Percentiles rank a stretch among this genome's conserved stretches.
Evolutionary conservation across 2,797 vertebrate genomes (phyloP).

Genomic region (Clarias laeviceps): DNA sequence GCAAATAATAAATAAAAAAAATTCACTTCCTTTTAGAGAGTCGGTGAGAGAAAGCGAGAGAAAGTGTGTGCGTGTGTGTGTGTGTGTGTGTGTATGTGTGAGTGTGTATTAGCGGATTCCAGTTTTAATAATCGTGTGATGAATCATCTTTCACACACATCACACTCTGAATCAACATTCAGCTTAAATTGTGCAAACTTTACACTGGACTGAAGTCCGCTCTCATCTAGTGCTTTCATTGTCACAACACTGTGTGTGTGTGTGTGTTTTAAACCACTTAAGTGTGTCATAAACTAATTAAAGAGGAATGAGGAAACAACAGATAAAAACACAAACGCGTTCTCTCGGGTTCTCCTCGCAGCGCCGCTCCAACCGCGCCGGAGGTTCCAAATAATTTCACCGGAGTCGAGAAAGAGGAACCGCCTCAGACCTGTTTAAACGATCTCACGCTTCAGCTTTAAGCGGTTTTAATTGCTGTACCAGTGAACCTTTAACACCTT

Average conservation of each 20-base stretch:
- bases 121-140: neutral
- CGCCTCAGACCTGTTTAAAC: rapidly evolving
- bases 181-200: neutral
- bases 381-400: neutral
- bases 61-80: neutral
- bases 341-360: neutral
- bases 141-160: neutral
- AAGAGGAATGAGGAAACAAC: neutral
- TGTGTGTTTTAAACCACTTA: neutral
- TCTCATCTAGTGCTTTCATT: neutral
- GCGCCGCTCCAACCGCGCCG: neutral
- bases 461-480: neutral
- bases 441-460: neutral
- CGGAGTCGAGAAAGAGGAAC: neutral
- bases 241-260: neutral
- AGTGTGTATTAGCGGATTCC: neutral
- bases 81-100: neutral
- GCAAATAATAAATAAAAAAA: neutral
- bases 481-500: neutral
- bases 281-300: neutral
- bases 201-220: neutral
- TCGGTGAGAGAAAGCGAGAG: neutral
- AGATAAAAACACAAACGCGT: no score
- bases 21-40: neutral
- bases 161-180: neutral